phyloP scores from a whole-genome alignment of 2,797 vertebrate genomes.

The Hoplostethus mediterraneus region DNA sequence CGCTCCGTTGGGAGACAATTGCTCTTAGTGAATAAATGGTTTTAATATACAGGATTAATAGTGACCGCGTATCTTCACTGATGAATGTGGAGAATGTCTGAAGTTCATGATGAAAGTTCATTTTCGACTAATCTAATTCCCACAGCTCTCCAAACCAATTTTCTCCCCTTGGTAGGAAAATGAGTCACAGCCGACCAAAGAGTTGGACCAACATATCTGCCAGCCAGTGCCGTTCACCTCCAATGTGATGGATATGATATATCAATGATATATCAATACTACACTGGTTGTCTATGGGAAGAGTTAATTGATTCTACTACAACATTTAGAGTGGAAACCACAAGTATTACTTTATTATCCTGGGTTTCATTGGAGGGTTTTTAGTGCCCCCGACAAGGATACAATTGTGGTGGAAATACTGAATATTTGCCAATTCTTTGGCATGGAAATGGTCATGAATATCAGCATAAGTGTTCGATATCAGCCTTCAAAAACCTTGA shows the following conservation, averaged over 20 bases:
- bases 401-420: too few relatives aligned
- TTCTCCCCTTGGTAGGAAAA: not conserved
- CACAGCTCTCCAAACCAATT: conserved; percentile 4
- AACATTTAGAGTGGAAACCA: too few relatives aligned
- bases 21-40: conserved; percentile 7
- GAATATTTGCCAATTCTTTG: too few relatives aligned
- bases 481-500: too few relatives aligned
- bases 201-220: not conserved
- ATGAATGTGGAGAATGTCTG: conserved; percentile 24
- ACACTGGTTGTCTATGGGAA: not conserved
- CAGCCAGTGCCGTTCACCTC: too few relatives aligned
- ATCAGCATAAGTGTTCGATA: too few relatives aligned
- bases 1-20: not conserved
- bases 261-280: not conserved
- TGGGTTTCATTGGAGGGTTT: too few relatives aligned
- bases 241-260: too few relatives aligned
- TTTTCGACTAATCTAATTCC: conserved; percentile 37
- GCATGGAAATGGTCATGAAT: too few relatives aligned
- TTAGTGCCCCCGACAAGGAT: too few relatives aligned
- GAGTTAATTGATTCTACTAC: too few relatives aligned
- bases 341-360: too few relatives aligned
- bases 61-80: conserved; percentile 3
- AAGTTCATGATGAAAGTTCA: conserved; percentile 45
- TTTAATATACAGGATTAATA: conserved; percentile 34
- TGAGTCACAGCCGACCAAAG: not conserved